Base-by-base conservation (phyloP, 2,888 invertebrate genomes). In the Steinernema scapterisci region DNA sequence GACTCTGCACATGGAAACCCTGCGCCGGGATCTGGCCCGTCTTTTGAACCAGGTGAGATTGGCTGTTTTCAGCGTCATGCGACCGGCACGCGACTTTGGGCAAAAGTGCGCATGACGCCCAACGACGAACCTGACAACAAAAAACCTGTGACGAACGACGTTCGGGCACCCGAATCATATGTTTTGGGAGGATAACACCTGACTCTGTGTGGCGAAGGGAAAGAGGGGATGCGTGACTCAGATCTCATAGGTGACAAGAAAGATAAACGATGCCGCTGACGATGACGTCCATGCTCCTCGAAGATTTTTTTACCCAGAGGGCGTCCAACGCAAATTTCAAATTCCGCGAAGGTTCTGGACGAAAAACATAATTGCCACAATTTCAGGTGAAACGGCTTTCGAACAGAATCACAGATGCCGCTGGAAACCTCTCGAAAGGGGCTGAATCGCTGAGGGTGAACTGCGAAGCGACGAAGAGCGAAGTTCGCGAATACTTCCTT, bases 1-100 rank as follows among this genome's bases (percentile, higher is more conserved):
- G 89, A 88, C 88, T 51, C 94, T 95, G 16, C 97, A 97, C 89
- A 93, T 95, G 92, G 96, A 97, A 88, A 95, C 96, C 81, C 90
- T 97, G 76, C 92, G 95, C 82, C 91, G 95, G 76, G 95, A 96
- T 91, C 94, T 96, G 56, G 91, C 92, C 77, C 92, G 95, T 87
- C 93, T 95, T 76, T 93, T 94, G 88, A 93, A 93, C 88, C 94
- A 94, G 91, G 87, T 87, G 48, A 48, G 71, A 63, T 38, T 38
- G 38, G 38, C 3, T 9, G 38, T 38, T 38, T 9, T 38, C 38
- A 9, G 38, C 3, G 9, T 38, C 38, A 38, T 9, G 38, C 9
- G 38, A 9, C 38, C 5, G 38, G 38, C 38, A 38, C 38, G 38
- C 38, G 38, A 38, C 38, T 38, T 11, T 19, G 54, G 9, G 51